A percentile compares a stretch with the other conserved stretches of the same genome.
Conservation (phyloP, 2,797 vertebrate species). For the Ceryle rudis region DNA sequence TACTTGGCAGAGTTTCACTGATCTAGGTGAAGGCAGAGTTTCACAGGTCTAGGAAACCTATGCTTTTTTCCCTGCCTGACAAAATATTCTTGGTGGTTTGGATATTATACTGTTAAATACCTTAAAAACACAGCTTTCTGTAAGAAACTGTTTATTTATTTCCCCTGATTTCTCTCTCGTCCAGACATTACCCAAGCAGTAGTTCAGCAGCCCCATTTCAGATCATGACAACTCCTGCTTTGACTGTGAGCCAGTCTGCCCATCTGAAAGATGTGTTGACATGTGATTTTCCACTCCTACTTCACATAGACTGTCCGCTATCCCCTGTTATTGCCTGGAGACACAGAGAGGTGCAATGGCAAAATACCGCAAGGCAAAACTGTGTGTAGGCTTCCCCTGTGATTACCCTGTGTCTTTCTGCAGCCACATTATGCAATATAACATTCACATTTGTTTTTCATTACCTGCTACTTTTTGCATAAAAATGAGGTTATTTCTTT, state of each 20-base stretch:
- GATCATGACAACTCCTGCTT: neutral
- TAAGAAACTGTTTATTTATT: neutral
- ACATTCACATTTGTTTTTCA: accelerated
- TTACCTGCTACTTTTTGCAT: neutral
- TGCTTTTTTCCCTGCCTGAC: neutral
- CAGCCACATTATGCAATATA: neutral
- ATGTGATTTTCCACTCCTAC: neutral
- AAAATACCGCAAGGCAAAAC: neutral
- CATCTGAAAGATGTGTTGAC: neutral
- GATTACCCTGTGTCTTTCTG: neutral
- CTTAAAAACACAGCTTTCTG: neutral
- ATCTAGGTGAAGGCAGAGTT: neutral
- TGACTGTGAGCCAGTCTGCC: neutral
- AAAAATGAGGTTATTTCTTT: neutral
- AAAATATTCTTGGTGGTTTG: neutral
- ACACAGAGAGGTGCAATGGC: neutral
- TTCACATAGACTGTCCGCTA: neutral
- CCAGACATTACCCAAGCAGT: neutral
- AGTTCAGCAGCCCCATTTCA: neutral
- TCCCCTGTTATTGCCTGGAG: neutral
- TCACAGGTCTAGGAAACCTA: neutral
- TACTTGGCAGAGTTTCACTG: neutral
- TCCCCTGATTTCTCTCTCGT: neutral
- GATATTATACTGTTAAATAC: neutral
- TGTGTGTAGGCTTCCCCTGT: accelerated